Percentiles rank a stretch among this genome's conserved stretches.
Evolutionary conservation across 2,113 vertebrate genomes (phyloP).

Genomic region (Cynocephalus volans): DNA sequence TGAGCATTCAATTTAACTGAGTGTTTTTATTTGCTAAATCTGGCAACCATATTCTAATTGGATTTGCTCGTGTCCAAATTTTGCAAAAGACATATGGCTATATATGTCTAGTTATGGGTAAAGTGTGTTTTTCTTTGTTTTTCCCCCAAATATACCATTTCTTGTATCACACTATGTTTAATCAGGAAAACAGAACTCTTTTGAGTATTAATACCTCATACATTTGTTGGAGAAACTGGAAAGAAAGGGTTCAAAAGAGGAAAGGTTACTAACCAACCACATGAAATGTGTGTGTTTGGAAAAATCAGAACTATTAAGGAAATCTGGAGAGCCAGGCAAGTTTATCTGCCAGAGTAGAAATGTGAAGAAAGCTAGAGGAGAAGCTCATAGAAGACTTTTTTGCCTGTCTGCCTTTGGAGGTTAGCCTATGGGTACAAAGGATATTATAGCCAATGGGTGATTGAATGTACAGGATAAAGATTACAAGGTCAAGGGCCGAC

Average conservation of each 20-base stretch:
- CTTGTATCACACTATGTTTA: background rate
- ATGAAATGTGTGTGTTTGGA: background rate
- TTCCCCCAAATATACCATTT: background rate
- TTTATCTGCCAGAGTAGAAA: fast-evolving
- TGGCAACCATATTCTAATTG: background rate
- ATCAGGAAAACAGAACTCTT: background rate
- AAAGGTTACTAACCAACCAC: background rate
- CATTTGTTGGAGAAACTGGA: background rate
- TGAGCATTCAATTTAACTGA: background rate
- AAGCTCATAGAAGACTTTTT: background rate
- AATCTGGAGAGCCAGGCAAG: background rate
- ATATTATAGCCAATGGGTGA: background rate
- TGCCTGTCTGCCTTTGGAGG: background rate
- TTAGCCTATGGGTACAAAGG: background rate
- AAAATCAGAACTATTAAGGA: background rate
- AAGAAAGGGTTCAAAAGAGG: background rate
- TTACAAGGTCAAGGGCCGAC: background rate
- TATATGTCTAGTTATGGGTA: too few relatives aligned
- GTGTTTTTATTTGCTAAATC: background rate
- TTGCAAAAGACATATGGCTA: background rate
- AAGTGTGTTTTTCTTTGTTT: background rate
- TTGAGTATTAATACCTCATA: background rate
- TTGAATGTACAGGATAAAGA: background rate
- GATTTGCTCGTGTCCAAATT: background rate
- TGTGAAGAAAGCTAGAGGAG: background rate